Conservation (phyloP, 2,888 invertebrate genomes). For the Bibio marci region DNA sequence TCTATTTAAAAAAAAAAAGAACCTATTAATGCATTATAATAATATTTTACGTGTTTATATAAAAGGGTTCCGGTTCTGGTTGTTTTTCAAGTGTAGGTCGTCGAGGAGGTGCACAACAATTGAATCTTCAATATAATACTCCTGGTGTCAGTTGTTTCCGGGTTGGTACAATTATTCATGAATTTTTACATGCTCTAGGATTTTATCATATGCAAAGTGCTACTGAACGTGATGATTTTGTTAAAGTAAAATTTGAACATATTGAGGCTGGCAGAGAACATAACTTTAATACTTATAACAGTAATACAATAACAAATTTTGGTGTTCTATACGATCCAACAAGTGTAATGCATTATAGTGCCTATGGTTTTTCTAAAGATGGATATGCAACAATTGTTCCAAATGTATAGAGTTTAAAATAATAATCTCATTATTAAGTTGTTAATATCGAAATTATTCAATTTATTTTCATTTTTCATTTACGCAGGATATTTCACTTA, state of each 20-base stretch:
- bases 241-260: conserved; percentile 27
- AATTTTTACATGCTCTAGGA: conserved; percentile 51
- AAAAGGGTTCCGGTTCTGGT: conserved; percentile 33
- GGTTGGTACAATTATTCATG: conserved; percentile 43
- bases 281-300: conserved; percentile 45
- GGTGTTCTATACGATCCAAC: conserved; percentile 50
- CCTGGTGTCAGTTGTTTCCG: conserved; percentile 21
- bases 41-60: not conserved
- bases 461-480: not conserved
- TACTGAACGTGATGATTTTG: conserved; percentile 45
- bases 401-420: conserved; percentile 37
- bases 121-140: conserved; percentile 1
- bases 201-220: conserved; percentile 60
- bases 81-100: conserved; percentile 59
- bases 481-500: not conserved
- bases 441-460: too few species aligned
- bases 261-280: conserved; percentile 34
- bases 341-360: conserved; percentile 60
- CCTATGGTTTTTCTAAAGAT: conserved; percentile 47
- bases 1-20: not conserved
- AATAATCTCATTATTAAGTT: too few species aligned
- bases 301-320: conserved; percentile 34
- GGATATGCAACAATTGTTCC: conserved; percentile 43
- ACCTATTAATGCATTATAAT: not conserved
- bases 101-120: conserved; percentile 25